Conservation (phyloP, 2,113 vertebrate species). For the Nycticryphes semicollaris region DNA sequence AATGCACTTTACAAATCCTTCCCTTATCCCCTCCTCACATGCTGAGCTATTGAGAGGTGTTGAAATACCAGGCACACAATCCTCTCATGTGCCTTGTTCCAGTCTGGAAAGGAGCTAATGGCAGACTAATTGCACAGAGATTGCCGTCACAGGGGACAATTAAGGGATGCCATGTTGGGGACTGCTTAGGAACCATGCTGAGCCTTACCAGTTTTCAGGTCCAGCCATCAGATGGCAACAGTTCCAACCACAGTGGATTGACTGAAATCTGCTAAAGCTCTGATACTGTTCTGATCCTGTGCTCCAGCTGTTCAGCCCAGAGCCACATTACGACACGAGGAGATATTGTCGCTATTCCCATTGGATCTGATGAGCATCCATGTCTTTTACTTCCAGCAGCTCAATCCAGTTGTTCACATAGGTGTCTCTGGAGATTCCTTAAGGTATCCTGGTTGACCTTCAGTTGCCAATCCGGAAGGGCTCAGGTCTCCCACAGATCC, state of each 20-base stretch:
- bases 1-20: neutral
- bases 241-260: neutral
- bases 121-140: neutral
- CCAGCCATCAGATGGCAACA: neutral
- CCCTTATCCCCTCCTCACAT: neutral
- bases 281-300: neutral
- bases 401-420: neutral
- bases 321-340: neutral
- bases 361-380: neutral
- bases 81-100: neutral
- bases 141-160: neutral
- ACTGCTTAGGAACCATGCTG: neutral
- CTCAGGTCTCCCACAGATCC: neutral
- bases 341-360: neutral
- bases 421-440: neutral
- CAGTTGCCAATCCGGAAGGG: neutral
- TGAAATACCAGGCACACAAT: neutral
- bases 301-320: neutral
- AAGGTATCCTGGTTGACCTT: neutral
- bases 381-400: neutral
- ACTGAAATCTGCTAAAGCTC: neutral
- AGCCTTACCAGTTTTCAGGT: neutral
- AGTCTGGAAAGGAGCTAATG: neutral
- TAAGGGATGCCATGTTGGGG: neutral
- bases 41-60: neutral